A percentile compares a stretch with the other conserved stretches of the same genome.
Evolutionary conservation across 92 coral and sea anemone genomes (phyloP).

Genomic region (Palythoa grandis): DNA sequence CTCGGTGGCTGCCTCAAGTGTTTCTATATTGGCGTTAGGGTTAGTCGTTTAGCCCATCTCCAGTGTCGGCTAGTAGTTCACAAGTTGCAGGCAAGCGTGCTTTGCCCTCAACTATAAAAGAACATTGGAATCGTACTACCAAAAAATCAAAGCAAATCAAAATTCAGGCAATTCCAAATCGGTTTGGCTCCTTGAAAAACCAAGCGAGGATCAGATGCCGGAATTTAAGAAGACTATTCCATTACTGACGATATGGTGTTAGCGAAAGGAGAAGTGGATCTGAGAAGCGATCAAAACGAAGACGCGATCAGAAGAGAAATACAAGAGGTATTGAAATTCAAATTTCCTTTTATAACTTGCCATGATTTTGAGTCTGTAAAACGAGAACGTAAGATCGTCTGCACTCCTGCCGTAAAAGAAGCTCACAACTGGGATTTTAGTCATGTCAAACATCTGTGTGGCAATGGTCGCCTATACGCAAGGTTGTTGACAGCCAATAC

Average conservation of each 20-base stretch:
- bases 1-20: constrained; percentile 37
- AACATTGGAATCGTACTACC: constrained; percentile 44
- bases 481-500: not conserved
- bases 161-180: constrained; percentile 50
- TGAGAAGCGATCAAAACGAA: constrained; percentile 51
- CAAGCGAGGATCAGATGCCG: constrained; percentile 37
- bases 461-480: no score
- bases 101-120: not conserved
- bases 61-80: not conserved
- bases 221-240: constrained; percentile 56
- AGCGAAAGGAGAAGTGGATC: constrained; percentile 57
- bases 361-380: constrained; percentile 48
- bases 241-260: constrained; percentile 60
- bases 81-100: not conserved
- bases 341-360: constrained; percentile 42
- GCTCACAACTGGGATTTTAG: constrained; percentile 37
- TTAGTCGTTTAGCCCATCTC: constrained; percentile 11
- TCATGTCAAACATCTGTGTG: no score
- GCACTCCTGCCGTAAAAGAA: constrained; percentile 38
- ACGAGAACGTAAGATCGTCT: constrained; percentile 45
- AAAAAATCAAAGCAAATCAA: constrained; percentile 39
- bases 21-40: constrained; percentile 23
- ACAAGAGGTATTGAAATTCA: constrained; percentile 31
- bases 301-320: constrained; percentile 54
- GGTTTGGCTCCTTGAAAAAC: not conserved